These are phyloP conservation scores for Melanaphis sacchari DNA, from an alignment of 1,140 invertebrate species.

Conservation along the genomic window DNA sequence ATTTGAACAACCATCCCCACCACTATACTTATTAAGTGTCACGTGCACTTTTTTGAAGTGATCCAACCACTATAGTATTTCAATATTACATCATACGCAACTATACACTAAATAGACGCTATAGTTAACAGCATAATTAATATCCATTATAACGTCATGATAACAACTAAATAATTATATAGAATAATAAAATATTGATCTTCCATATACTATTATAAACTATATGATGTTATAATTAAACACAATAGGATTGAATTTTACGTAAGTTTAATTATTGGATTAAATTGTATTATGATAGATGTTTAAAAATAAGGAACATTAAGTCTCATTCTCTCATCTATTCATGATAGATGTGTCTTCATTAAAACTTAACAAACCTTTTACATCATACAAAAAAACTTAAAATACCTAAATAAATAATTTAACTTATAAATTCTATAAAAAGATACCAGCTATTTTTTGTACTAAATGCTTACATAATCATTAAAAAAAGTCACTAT, in stretches of 20 bases:
- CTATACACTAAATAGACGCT: background rate
- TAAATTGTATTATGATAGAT: background rate
- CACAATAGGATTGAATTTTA: background rate
- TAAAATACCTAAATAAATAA: background rate
- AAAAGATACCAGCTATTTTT: background rate
- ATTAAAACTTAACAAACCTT: background rate
- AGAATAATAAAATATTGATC: conserved; percentile 3
- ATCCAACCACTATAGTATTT: background rate
- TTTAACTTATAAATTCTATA: background rate
- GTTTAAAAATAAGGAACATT: background rate
- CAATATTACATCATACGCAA: background rate
- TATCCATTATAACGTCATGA: background rate
- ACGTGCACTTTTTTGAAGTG: conserved; percentile 38
- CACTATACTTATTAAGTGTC: background rate
- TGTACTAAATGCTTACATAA: no score
- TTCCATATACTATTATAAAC: background rate
- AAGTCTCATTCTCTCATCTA: background rate
- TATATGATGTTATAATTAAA: background rate
- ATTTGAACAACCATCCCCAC: background rate
- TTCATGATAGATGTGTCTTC: background rate
- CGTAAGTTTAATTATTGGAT: background rate
- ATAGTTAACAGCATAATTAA: background rate
- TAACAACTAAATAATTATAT: background rate
- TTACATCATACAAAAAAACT: background rate
- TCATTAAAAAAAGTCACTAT: no score